Evolutionary conservation across 2,113 vertebrate genomes (phyloP), one percentile per base, ranked within the genome.

Genomic region (Pseudois nayaur): DNA sequence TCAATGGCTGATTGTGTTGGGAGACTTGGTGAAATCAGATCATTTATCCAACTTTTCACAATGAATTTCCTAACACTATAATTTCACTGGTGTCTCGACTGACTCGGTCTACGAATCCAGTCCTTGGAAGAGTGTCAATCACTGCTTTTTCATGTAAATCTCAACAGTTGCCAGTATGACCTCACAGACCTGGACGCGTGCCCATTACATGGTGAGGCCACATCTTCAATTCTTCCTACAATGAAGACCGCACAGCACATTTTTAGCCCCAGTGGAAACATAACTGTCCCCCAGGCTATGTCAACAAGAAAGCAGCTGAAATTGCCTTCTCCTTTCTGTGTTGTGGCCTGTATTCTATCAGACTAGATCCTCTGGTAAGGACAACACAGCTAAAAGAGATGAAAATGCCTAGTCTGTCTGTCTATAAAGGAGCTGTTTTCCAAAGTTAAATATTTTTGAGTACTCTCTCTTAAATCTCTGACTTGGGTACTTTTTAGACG

Each of bases 401-500:
- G 19, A 85, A 81, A 93, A 59, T 16, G 11, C 0, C 48, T 17
- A 5, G 5, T 60, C 67, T 86, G 48, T 60, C 31, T 40, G 5
- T 25, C 11, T n/a, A 36, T n/a, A 7, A 40, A 31, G 19, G 48
- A 88, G 71, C 43, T 1, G 15, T 76, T 93, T 92, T 95, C 57
- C 33, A 81, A 71, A 82, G 59, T 81, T 93, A 40, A 40, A 40
- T 40, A 64, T 55, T 98, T 97, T 84, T 92, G 50, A 76, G 76
- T 87, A 10, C 14, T 94, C 11, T 93, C 60, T 92, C 94, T 96
- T 71, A 88, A 91, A 85, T 81, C 52, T 96, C 33, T 85, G 40
- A 84, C 31, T 90, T 93, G 45, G 29, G 60, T 92, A n/a, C 27
- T 88, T 91, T 92, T 57, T 48, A 71, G 85, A 87, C 48, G 33